phyloP scores from a whole-genome alignment of 2,888 invertebrate genomes.

The Calameuta idolon region DNA sequence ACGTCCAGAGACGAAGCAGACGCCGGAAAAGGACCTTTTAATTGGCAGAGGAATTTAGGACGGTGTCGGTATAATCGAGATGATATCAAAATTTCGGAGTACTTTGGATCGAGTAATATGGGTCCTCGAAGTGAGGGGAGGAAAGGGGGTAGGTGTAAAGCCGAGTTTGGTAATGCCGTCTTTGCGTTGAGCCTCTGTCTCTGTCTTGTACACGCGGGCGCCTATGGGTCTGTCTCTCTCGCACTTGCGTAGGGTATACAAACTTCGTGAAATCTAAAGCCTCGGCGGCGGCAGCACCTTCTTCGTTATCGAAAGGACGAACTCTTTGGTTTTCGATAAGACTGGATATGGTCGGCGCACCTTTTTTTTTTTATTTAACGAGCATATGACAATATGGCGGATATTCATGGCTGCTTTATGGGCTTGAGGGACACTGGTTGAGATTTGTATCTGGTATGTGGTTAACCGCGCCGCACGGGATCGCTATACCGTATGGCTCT shows the following conservation, averaged over 20 bases:
- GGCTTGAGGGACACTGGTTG: slow-evolving; percentile 41
- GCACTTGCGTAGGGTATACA: background rate
- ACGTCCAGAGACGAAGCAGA: slow-evolving; percentile 6
- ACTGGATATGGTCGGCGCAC: no score
- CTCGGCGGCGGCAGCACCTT: background rate
- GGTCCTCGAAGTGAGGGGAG: no score
- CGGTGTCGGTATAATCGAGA: no score
- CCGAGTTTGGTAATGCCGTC: background rate
- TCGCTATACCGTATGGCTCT: slow-evolving; percentile 38
- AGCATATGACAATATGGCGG: background rate
- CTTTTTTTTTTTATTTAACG: background rate
- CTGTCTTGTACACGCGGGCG: background rate
- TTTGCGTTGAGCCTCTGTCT: background rate
- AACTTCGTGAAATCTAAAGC: background rate
- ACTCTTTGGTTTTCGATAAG: background rate
- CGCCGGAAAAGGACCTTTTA: no score
- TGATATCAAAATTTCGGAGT: no score
- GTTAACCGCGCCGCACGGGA: slow-evolving; percentile 42
- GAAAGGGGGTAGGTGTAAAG: no score
- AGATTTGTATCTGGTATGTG: slow-evolving; percentile 45
- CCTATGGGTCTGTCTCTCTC: background rate
- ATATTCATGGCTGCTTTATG: background rate
- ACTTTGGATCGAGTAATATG: no score
- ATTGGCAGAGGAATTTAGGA: no score
- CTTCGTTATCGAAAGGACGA: background rate